Conservation (phyloP, 1,140 invertebrate genomes). For the Subanguina moxae region DNA sequence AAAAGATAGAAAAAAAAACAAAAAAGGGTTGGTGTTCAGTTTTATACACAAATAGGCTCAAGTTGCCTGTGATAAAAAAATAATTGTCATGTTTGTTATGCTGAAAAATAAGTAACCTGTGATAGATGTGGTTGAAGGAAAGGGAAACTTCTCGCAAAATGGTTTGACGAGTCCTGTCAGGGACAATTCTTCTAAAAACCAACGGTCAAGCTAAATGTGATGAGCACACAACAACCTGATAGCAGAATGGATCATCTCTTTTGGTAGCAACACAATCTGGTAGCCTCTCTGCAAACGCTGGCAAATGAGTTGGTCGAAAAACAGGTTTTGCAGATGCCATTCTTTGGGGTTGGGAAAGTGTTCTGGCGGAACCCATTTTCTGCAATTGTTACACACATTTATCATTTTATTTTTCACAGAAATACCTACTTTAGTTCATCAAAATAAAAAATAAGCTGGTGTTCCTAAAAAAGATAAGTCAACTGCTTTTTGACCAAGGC, state of each 20-base stretch:
- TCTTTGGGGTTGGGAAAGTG: constrained; percentile 13
- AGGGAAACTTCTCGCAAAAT: constrained; percentile 34
- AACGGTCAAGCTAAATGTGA: background rate
- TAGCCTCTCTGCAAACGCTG: constrained; percentile 76
- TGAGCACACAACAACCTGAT: constrained; percentile 13
- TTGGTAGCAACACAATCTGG: constrained; percentile 51
- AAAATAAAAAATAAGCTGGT: constrained; percentile 73
- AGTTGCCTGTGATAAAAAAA: no score
- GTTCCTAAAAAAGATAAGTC: no score
- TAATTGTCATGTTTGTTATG: no score
- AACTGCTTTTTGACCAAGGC: no score
- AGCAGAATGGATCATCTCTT: constrained; percentile 43
- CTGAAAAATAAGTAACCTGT: background rate
- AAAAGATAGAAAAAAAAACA: no score
- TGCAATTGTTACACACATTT: no score
- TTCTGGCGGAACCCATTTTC: constrained; percentile 32
- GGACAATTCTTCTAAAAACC: constrained; percentile 22
- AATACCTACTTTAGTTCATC: background rate
- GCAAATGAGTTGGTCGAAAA: constrained; percentile 83
- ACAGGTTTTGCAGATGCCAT: constrained; percentile 64
- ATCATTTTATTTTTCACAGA: background rate
- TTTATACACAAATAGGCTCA: no score
- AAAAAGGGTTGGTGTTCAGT: no score
- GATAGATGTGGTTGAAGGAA: constrained; percentile 72
- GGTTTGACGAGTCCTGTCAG: constrained; percentile 14